Evolutionary conservation across 2,113 vertebrate genomes (phyloP), one percentile per base, ranked within the genome.

Genomic region (Sceloporus tristichus): DNA sequence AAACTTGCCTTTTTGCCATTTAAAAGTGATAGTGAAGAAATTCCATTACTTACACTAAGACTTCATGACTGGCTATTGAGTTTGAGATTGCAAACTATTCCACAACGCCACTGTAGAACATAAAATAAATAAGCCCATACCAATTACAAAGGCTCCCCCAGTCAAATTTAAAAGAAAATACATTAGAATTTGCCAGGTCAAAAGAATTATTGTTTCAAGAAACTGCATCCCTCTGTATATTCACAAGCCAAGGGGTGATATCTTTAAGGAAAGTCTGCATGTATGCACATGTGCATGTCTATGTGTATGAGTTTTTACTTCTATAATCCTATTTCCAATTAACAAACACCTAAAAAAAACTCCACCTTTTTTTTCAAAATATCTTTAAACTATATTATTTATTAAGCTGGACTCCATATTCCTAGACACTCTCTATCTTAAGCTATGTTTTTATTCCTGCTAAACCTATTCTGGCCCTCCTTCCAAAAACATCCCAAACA

Each of bases 391-490:
- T 3, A 13, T 16, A 4, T 0, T 9, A 70, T 70, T 23, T 0
- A 54, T 56, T 3, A 2, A 0, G 0, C 1, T 25, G 79, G 11
- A 62, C 3, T 53, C 0, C 4, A 7, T 80, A 83, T 71, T 38
- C 80, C 53, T 75, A 38, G 34, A 3, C 14, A n/a, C 5, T 34
- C 78, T 66, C 0, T 53, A 9, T 9, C n/a, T 78, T 48, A 65
- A 83, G 79, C 66, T 56, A 2, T 14, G 1, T 0, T 71, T 66
- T 88, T 79, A 82, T 42, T 74, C 84, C 11, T 88, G 21, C 73
- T 18, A 76, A 71, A 53, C 65, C 53, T 21, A 40, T 62, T 62
- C 71, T n/a, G 2, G 71, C 66, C 56, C 14, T 87, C 23, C 29
- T 77, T 23, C 29, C 59, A 54, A 65, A 66, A 90, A 25, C 9